phyloP scores from a whole-genome alignment of 2,888 invertebrate species.

The Drosophila diplacantha region DNA sequence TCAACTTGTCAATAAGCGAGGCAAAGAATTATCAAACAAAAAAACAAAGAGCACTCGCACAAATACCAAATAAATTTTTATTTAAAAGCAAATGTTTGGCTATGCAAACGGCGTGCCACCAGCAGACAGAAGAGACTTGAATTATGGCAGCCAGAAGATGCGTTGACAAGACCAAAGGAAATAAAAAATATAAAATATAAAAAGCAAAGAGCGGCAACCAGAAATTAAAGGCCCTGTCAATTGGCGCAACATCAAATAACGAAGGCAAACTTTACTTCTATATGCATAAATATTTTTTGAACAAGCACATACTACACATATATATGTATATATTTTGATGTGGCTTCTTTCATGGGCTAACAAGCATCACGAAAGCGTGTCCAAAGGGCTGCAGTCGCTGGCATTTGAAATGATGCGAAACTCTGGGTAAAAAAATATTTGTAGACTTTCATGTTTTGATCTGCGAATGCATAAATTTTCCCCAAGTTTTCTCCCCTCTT shows the following conservation, averaged over 20 bases:
- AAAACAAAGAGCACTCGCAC: constrained; percentile 45
- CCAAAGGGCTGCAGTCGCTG: constrained; percentile 35
- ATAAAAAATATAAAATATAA: constrained; percentile 24
- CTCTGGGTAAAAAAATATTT: constrained; percentile 10
- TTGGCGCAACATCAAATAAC: constrained; percentile 50
- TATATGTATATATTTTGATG: constrained; percentile 10
- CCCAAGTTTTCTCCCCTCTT: constrained; percentile 18
- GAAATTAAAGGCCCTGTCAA: constrained; percentile 64
- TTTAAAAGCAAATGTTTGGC: constrained; percentile 69
- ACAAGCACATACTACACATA: constrained; percentile 6
- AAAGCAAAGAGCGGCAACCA: constrained; percentile 27
- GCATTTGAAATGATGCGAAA: constrained; percentile 38
- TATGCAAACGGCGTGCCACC: constrained; percentile 69
- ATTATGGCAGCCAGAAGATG: constrained; percentile 69
- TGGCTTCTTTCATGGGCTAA: constrained; percentile 43
- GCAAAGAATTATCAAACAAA: constrained; percentile 22
- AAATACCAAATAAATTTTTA: constrained; percentile 62
- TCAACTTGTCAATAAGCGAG: constrained; percentile 59
- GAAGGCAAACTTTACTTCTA: constrained; percentile 37
- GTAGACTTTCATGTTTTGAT: constrained; percentile 15
- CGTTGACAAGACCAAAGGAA: constrained; percentile 57
- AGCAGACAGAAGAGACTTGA: constrained; percentile 50
- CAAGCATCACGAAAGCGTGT: constrained; percentile 58
- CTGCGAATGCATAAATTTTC: constrained; percentile 19
- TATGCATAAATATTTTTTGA: constrained; percentile 6